Base-by-base conservation (phyloP, 2,888 invertebrate genomes). In the Athalia cordata region DNA sequence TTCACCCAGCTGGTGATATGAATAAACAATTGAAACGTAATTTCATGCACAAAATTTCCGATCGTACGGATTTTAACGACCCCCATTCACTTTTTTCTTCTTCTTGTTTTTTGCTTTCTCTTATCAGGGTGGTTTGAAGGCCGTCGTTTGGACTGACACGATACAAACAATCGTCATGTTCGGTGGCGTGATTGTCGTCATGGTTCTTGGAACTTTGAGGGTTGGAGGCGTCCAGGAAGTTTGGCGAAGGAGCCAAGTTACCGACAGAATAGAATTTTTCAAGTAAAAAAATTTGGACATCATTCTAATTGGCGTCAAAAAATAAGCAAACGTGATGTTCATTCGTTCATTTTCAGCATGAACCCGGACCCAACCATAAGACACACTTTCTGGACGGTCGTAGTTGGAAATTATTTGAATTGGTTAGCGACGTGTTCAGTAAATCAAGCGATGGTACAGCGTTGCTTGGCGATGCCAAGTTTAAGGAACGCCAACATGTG, bases 381-480 rank as follows among this genome's bases (percentile, higher is more conserved):
- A 5, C 96, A 96, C 86, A 95, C 96, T 0, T 94, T 96, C 84
- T 97, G 96, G 96, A 93, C 94, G 0, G 94, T 95, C 0, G 92
- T 93, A 0, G 91, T 95, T 75, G 97, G 96, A 4, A 96, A 95
- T 86, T 95, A 94, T 87, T 94, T 96, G 85, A 94, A 94, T 82
- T 96, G 96, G 95, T 90, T 96, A 77, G 95, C 96, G 0, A 93
- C 95, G 0, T 96, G 96, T 87, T 95, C 95, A 0, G 95, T 96
- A 11, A 96, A 96, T 89, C 97, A 97, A 90, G 95, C 96, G 0
- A 96, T 96, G 95, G 95, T 97, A 1, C 97, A 97, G 86, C 91
- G 97, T 82, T 96, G 96, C 84, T 91, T 97, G 3, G 94, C 96
- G 0, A 93, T 96, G 89, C 94, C 96, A 0, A 93, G 95, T 9